Base-by-base conservation (phyloP, 2,888 invertebrate genomes). In the Oscheius sp. region DNA sequence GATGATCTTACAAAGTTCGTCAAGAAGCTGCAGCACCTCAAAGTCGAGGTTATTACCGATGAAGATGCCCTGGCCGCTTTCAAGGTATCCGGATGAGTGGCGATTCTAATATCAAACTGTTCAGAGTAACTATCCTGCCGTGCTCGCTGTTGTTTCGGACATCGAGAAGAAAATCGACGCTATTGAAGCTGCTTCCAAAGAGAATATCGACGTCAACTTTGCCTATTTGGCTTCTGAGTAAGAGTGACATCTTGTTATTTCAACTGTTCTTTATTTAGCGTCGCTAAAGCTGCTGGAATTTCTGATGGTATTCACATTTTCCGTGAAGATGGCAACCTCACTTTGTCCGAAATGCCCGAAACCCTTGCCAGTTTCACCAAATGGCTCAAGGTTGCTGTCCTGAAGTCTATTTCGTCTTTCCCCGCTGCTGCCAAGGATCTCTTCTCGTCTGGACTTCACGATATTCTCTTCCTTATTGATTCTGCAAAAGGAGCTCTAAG, bases 391-490 rank as follows among this genome's bases (percentile, higher is more conserved):
- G 27, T 29, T n/a, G 58, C 58, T 13, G 35, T 35, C 9, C 35
- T 35, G 5, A 3, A 9, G 5, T 35, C 72, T 16, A 43, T 75
- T 35, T 29, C 49, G 5, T 23, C 56, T 7, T 76, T 76, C 69
- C 73, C 76, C 35, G 49, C 61, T 7, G 55, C 59, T 46, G 76
- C 76, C 27, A 23, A 25, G 12, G 66, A 70, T 45, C 64, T 76
- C 45, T 76, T 76, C 61, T 35, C 21, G 12, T 46, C 63, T 16
- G 76, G 76, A 13, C 21, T 73, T 35, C 71, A 70, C 16, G 35
- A 53, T 52, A 56, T 76, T 43, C 21, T 76, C 3, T 76, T 76
- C 73, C 46, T 59, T 21, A 68, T 66, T 27, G 66, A 66, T 6
- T 21, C 21, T n/a, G 41, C 29, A 9, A 25, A 9, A 5, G 61